phyloP scores from a whole-genome alignment of 2,888 invertebrate species.

The Gibbula magus region DNA sequence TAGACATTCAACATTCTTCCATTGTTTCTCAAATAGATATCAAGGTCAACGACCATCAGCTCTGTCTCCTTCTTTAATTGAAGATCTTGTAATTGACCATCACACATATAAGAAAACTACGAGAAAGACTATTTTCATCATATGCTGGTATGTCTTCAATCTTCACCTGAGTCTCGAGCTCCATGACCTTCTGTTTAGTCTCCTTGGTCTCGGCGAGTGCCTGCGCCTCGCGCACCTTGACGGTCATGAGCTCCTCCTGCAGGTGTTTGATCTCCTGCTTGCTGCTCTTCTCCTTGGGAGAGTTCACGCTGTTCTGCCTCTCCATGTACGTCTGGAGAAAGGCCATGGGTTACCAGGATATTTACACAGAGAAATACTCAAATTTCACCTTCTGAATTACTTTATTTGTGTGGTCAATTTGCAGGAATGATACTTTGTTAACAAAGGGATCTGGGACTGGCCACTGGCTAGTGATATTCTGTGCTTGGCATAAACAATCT shows the following conservation, averaged over 20 bases:
- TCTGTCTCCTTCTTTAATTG: no score
- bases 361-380: no score
- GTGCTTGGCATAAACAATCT: no score
- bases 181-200: conserved; percentile 94
- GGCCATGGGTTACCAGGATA: neutral
- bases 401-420: neutral
- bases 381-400: neutral
- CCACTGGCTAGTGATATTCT: no score
- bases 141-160: no score
- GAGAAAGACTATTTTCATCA: no score
- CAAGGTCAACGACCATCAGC: no score
- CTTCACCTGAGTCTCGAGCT: conserved; percentile 90
- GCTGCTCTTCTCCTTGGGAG: conserved; percentile 87
- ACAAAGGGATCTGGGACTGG: no score
- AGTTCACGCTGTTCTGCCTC: conserved; percentile 36
- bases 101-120: no score
- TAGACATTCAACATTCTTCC: no score
- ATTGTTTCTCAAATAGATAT: no score
- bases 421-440: neutral
- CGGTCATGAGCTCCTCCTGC: conserved; percentile 96
- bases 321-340: conserved; percentile 53
- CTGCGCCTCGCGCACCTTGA: conserved; percentile 93
- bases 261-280: conserved; percentile 81
- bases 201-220: conserved; percentile 95
- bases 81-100: no score